Percentiles rank a stretch among this genome's conserved stretches.
Conservation (phyloP, 1,140 invertebrate species). For the Rhizoglyphus robini region DNA sequence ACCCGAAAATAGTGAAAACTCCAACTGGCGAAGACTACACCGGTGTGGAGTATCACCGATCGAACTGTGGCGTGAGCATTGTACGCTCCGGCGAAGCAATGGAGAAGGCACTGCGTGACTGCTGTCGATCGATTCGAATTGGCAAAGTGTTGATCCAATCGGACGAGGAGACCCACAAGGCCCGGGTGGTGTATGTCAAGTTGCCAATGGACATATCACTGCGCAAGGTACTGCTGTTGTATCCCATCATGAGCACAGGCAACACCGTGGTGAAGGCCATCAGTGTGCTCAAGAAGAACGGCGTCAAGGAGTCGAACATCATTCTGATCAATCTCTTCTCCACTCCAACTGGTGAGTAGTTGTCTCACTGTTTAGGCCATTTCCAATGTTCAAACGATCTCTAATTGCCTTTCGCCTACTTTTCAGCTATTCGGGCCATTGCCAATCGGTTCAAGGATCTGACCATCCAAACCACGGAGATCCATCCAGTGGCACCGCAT, state of each 20-base stretch:
- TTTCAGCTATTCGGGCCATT: slow-evolving; percentile 64
- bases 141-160: slow-evolving; percentile 91
- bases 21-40: slow-evolving; percentile 73
- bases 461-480: slow-evolving; percentile 86
- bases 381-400: not conserved
- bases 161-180: slow-evolving; percentile 61
- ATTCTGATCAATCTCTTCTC: slow-evolving; percentile 92
- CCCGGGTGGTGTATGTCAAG: slow-evolving; percentile 85
- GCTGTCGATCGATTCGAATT: slow-evolving; percentile 90
- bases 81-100: slow-evolving; percentile 86
- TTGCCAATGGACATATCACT: slow-evolving; percentile 86
- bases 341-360: slow-evolving; percentile 52
- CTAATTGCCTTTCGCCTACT: slow-evolving; percentile 5
- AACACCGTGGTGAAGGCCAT: slow-evolving; percentile 90
- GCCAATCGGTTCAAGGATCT: slow-evolving; percentile 72
- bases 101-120: slow-evolving; percentile 89
- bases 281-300: slow-evolving; percentile 79
- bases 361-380: not conserved
- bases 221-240: slow-evolving; percentile 86
- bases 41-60: slow-evolving; percentile 81
- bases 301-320: slow-evolving; percentile 80
- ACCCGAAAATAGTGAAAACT: slow-evolving; percentile 70
- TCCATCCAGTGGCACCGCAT: slow-evolving; percentile 87
- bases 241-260: slow-evolving; percentile 94
- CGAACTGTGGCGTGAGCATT: slow-evolving; percentile 97